Conservation (phyloP, 2,113 vertebrate species). For the Trochalopteron elliotii region DNA sequence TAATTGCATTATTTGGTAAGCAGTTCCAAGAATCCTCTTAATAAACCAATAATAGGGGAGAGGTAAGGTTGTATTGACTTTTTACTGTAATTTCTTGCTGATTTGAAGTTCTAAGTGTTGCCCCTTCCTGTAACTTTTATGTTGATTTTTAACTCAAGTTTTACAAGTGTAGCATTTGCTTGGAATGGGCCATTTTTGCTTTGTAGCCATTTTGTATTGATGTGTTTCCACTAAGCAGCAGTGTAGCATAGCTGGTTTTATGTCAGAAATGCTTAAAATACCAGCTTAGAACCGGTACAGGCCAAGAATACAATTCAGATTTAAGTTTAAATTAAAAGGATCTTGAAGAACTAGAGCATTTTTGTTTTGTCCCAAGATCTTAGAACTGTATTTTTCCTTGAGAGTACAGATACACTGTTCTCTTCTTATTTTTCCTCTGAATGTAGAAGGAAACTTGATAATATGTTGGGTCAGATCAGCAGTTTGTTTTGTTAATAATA, state of each 20-base stretch:
- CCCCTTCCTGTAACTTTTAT: background rate
- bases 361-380: background rate
- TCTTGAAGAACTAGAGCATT: background rate
- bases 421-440: background rate
- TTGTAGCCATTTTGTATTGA: background rate
- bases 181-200: background rate
- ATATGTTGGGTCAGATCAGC: background rate
- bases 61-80: background rate
- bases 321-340: background rate
- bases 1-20: background rate
- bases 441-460: background rate
- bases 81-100: background rate
- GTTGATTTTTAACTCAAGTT: background rate
- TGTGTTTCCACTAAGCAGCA: background rate
- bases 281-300: background rate
- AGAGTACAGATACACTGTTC: background rate
- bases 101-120: background rate
- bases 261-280: background rate
- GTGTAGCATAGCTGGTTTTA: background rate
- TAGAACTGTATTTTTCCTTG: background rate
- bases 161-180: background rate
- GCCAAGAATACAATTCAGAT: background rate
- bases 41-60: background rate
- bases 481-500: background rate
- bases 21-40: background rate